Evolutionary conservation across 2,113 vertebrate species (phyloP), one percentile per base, ranked within the genome.

Genomic region (Scartelaos histophorus): DNA sequence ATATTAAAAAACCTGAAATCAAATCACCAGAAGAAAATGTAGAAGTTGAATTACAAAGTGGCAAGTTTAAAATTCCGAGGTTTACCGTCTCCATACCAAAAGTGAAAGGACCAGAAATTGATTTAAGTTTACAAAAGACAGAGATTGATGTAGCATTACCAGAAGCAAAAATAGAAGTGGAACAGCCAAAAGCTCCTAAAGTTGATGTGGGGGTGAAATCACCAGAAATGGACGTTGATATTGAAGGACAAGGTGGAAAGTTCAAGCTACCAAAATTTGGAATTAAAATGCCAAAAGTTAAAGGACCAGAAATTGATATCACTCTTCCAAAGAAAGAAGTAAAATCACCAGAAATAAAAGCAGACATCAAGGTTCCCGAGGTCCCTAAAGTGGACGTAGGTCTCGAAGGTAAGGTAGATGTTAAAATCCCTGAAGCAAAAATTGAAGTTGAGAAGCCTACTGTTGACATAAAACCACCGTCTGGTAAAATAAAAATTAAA

Each of bases 1-100:
- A 43, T 22, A 66, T 66, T 46, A 38, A 73, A 46, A 79, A 25
- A 38, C 25, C 3, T 51, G 22, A 77, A 51, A 10, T 43, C 3
- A 65, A 65, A 45, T 22, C 5, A 21, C 9, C 21, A 13, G 65
- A 66, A 7, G 43, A 60, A 51, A 67, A 81, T 0, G 19, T 13
- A 53, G 67, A 82, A 45, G 0, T 69, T 61, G 74, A 87, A 15
- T 68, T 51, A 56, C 29, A 82, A 64, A 77, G 71, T 45, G 61
- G 60, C 56, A 81, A 77, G 22, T 84, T 81, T 11, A 88, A 88
- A 78, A 60, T 89, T 60, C 87, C 86, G 56, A 71, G 45, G 11
- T 13, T 87, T 56, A 72, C 79, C 0, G 12, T 87, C 2, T 66
- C 74, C 0, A 7, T 70, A 13, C 81, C 81, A 7, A 56, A 83